Percentiles rank a stretch among this genome's conserved stretches.
Evolutionary conservation across 2,113 vertebrate genomes (phyloP).

Genomic region (Plecturocebus donacophilus): DNA sequence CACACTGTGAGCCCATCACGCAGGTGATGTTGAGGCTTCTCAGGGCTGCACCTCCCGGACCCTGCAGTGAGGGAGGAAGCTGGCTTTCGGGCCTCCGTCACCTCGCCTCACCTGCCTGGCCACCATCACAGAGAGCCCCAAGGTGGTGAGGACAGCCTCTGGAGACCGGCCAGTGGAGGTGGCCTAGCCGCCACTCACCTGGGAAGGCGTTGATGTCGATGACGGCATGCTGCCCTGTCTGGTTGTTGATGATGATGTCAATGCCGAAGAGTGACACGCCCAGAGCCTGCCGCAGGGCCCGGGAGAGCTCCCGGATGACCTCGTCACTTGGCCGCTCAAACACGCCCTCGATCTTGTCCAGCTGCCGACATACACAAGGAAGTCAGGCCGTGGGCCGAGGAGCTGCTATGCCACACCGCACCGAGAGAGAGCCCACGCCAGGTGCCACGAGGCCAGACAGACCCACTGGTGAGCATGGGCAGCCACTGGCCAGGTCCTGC

Average conservation of each 20-base stretch:
- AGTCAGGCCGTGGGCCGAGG: rapidly evolving
- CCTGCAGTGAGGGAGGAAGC: not conserved
- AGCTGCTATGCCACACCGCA: rapidly evolving
- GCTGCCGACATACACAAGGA: constrained; percentile 78
- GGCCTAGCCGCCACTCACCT: constrained; percentile 83
- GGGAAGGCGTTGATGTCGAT: constrained; percentile 99
- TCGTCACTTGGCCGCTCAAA: constrained; percentile 94
- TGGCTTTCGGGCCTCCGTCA: rapidly evolving
- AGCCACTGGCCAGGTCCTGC: not conserved
- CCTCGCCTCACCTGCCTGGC: rapidly evolving
- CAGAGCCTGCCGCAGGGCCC: constrained; percentile 91
- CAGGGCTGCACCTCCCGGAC: not conserved
- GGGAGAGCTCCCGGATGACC: constrained; percentile 94
- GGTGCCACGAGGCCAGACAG: not conserved
- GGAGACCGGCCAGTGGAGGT: rapidly evolving
- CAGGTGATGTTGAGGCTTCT: not conserved
- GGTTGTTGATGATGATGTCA: constrained; percentile 98
- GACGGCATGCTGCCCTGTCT: constrained; percentile 96
- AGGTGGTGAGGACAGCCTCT: rapidly evolving
- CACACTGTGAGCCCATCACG: rapidly evolving
- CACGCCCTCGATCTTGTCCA: constrained; percentile 96
- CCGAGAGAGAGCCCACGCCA: not conserved
- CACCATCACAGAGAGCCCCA: too few species aligned
- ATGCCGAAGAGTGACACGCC: constrained; percentile 97
- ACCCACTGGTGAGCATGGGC: rapidly evolving